Evolutionary conservation across 1,140 invertebrate species (phyloP), one percentile per base, ranked within the genome.

Genomic region (Scaptomyza pallida): DNA sequence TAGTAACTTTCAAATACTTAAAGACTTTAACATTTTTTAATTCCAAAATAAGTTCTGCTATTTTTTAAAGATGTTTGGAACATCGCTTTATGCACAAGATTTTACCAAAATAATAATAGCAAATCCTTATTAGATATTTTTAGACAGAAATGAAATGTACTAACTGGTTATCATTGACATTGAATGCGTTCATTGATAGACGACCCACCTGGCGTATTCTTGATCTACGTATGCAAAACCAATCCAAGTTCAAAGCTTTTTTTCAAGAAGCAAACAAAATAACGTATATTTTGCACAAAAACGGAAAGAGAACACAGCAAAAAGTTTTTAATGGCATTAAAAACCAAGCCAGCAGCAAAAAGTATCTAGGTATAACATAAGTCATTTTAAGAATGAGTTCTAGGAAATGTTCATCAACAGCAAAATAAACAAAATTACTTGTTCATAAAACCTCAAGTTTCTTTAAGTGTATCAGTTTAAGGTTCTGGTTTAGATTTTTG

Each of bases 141-240:
- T 23, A 51, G 10, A 54, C 23, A 54, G 12, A 63, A 23, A 30
- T 54, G 3, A 16, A 54, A 40, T 54, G 26, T 19, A 23, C 43
- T 8, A 23, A 62, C 30, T 40, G 35, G 51, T 44, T 63, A 52
- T 50, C 35, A 35, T 64, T 70, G 67, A 37, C 61, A 50, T 33
- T 64, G 60, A 43, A 44, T 50, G 44, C 35, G 59, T 54, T 40
- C 35, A 9, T 48, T 35, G 33, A 35, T 37, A 37, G 60, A 37
- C 30, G 23, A 26, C 51, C 41, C 41, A 51, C 21, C 50, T 45
- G 57, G 17, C 21, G n/a, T 15, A 43, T 30, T 35, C 62, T 13
- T 21, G 59, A 37, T 45, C 16, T 61, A 30, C 40, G 57, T 41
- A 40, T 44, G 47, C 26, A 19, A 30, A 69, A 23, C 26, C 40